Base-by-base conservation (phyloP, 2,113 vertebrate genomes). In the Psephotus haematonotus region DNA sequence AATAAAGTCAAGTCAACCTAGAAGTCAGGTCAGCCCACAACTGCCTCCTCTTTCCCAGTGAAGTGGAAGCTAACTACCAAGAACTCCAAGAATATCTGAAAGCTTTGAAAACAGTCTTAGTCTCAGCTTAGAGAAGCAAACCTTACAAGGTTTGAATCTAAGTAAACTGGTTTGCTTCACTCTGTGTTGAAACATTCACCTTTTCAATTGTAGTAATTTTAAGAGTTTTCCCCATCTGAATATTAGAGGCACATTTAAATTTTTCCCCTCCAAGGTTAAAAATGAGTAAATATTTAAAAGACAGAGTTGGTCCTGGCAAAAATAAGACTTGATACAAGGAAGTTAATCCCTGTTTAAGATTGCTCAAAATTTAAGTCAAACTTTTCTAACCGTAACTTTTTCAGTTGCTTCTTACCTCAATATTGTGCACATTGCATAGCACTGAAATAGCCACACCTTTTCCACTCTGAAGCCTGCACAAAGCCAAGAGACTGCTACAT, bases 201-300 rank as follows among this genome's bases (percentile, higher is more conserved):
- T 94, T 55, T 35, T 83, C 39, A 62, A 79, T 55, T 6, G 25
- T 14, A 71, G 77, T n/a, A 44, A 59, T 52, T 59, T 47, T 18
- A 68, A 89, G 75, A 62, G 50, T 88, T 75, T 24, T 11, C 17
- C 35, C 55, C 57, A 72, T 59, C 50, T 93, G 83, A 55, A 28
- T 60, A 53, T 37, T 18, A n/a, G 47, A 60, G 28, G 46, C 67
- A 67, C 1, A 0, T 52, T 47, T 82, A 83, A 27, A 29, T 62
- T 71, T 57, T 90, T 41, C 44, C 13, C 35, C 72, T 86, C 88
- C 55, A 33, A 84, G 74, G 72, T 39, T 93, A 93, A 81, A 96
- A 94, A 86, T 53, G 41, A 95, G 72, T 88, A 96, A 94, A 91
- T 80, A 93, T 89, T 62, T 72, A 81, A 68, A 79, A 53, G 76